These are phyloP conservation scores for Coboldia fuscipes DNA, from an alignment of 1,140 invertebrate genomes.

Conservation along the genomic window DNA sequence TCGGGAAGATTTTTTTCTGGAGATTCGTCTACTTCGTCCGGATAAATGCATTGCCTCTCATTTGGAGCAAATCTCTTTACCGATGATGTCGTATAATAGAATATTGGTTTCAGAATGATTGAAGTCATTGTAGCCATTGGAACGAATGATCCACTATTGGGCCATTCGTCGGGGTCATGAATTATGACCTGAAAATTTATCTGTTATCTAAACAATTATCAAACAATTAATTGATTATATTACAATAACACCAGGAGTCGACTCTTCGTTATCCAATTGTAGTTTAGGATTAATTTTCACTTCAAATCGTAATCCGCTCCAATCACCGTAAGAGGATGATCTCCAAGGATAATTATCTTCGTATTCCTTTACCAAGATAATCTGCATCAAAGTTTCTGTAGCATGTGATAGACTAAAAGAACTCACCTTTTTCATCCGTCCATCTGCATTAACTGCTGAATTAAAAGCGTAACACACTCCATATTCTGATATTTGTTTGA, in stretches of 20 bases:
- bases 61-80: slow-evolving; percentile 12
- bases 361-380: background rate
- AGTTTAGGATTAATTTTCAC: slow-evolving; percentile 8
- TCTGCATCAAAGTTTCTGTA: background rate
- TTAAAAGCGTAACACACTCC: slow-evolving; percentile 32
- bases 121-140: slow-evolving; percentile 12
- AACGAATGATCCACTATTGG: slow-evolving; percentile 9
- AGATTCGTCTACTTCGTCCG: slow-evolving; percentile 4
- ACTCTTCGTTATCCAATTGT: too few relatives aligned
- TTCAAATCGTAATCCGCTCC: slow-evolving; percentile 9
- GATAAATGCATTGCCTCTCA: slow-evolving; percentile 14
- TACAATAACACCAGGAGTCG: too few relatives aligned
- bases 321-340: slow-evolving; percentile 11
- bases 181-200: slow-evolving; percentile 8
- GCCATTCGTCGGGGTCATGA: slow-evolving; percentile 14
- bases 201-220: background rate
- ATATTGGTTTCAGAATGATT: slow-evolving; percentile 14
- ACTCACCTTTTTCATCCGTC: background rate
- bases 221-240: too few relatives aligned
- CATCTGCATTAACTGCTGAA: slow-evolving; percentile 18
- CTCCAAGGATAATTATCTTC: slow-evolving; percentile 11
- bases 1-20: background rate
- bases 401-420: background rate
- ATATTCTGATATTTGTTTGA: slow-evolving; percentile 22
- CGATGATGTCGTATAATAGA: slow-evolving; percentile 15